A percentile compares a stretch with the other conserved stretches of the same genome.
Conservation (phyloP, 2,888 invertebrate species). For the Pammene aurita region DNA sequence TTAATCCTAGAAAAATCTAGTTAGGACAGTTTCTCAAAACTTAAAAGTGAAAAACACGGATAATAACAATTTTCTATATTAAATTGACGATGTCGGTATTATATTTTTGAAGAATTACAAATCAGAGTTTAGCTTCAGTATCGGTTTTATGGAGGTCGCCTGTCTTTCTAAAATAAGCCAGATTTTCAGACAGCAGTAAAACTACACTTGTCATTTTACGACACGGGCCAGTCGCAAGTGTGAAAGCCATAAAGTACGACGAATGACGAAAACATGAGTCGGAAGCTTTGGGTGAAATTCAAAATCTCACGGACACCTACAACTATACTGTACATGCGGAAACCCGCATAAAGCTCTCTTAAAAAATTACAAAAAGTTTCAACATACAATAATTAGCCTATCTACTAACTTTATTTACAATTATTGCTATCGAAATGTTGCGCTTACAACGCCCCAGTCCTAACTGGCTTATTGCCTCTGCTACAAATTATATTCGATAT, state of each 20-base stretch:
- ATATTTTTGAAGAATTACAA: neutral
- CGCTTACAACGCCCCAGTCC: slow-evolving; percentile 77
- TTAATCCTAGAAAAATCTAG: too few species aligned
- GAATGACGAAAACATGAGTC: slow-evolving; percentile 60
- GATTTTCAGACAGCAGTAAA: slow-evolving; percentile 42
- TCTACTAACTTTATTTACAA: slow-evolving; percentile 77
- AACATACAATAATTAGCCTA: slow-evolving; percentile 81
- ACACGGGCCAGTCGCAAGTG: slow-evolving; percentile 60
- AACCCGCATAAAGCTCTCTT: slow-evolving; percentile 80
- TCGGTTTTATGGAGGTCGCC: slow-evolving; percentile 20
- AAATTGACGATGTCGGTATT: neutral
- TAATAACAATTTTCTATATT: neutral
- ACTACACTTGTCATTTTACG: slow-evolving; percentile 53
- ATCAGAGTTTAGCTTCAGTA: neutral
- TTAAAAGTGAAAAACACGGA: too few species aligned
- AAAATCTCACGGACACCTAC: slow-evolving; percentile 73
- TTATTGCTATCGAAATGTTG: slow-evolving; percentile 80
- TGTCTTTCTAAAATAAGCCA: slow-evolving; percentile 15
- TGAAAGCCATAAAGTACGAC: slow-evolving; percentile 56
- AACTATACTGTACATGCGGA: slow-evolving; percentile 73
- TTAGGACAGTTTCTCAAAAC: too few species aligned
- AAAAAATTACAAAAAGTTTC: slow-evolving; percentile 79
- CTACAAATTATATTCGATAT: slow-evolving; percentile 61
- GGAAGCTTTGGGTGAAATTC: slow-evolving; percentile 76
- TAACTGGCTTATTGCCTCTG: slow-evolving; percentile 74